Evolutionary conservation across 1,140 invertebrate genomes (phyloP), one percentile per base, ranked within the genome.

Genomic region (Cylas formicarius): DNA sequence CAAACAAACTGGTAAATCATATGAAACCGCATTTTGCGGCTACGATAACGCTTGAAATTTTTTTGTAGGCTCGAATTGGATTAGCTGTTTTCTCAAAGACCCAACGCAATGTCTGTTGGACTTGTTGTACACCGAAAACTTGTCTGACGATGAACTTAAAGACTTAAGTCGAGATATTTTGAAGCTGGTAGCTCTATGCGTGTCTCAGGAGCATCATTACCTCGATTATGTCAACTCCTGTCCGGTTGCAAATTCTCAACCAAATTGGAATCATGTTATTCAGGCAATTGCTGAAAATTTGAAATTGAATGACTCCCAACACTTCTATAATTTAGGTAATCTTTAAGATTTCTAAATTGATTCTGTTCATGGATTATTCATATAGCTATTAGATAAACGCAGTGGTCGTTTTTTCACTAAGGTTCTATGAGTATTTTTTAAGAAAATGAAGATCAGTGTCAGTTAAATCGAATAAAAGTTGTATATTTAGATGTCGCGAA

Each of bases 251-350:
- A 46, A n/a, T 26, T 9, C 9, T 13, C 40, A 46, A 5, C 19
- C 44, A n/a, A n/a, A n/a, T 24, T 69, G 65, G 67, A 32, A 44
- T 11, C 39, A 48, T 27, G 34, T 68, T 6, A 58, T 67, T 7
- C 50, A 53, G 32, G 55, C 57, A 6, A 53, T 69, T 19, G 38
- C 60, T 7, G 57, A 62, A 18, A 63, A 61, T 57, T 50, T 66
- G 21, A 56, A 57, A 42, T 57, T 58, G 19, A 64, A 54, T 44
- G 60, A 66, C 18, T 51, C 59, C 18, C 67, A 73, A 48, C 65
- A 72, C 52, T 73, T 73, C 55, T 76, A 74, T 49, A 75, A 74
- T 57, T 58, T 76, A 37, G 70, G 72, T 73, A 60, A 52, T 43
- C 28, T 13, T 36, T 13, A 6, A 21, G 13, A 16, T 14, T 32